Evolutionary conservation across 2,888 invertebrate species (phyloP), one percentile per base, ranked within the genome.

Genomic region (Bimastos eiseni): DNA sequence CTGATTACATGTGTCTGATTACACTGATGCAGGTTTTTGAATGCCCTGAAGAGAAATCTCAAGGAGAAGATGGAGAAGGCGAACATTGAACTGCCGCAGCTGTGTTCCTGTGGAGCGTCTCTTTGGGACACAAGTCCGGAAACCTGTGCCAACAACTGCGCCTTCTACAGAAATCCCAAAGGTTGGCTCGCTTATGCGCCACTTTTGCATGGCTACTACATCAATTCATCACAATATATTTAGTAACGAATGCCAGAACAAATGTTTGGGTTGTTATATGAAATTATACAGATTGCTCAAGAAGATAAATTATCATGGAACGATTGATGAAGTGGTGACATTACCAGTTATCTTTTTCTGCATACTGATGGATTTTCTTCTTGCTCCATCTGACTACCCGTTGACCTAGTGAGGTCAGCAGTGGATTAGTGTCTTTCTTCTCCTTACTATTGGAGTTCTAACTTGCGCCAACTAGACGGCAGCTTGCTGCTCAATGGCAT

Each of bases 61-160:
- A 92, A 93, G 89, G 94, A 94, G 91, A 94, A 94, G 91, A 93
- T 94, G 21, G 92, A 92, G 90, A 92, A 93, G 38, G 92, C 92
- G 89, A 93, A 93, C n/a, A 89, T 94, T 17, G 93, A 94, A 91
- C 92, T 94, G 83, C 94, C 94, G 44, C 93, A 94, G 41, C 90
- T 95, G 89, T 95, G 95, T 92, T 94, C 93, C 88, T 95, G 94
- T 93, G 94, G 94, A 5, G 92, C 93, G 34, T 93, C 93, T 0
- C 90, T 94, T 13, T 95, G 94, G 94, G 94, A 94, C 92, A 94
- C 94, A 0, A 93, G 94, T 90, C 94, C 94, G 17, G 94, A 94
- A 49, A 94, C 94, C 0, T 95, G 95, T 93, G 95, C 95, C 88
- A 95, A 95, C 93, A 95, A 95, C 92, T 95, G 95, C 92, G 93